Base-by-base conservation (phyloP, 2,797 vertebrate species). In the Coendou prehensilis region DNA sequence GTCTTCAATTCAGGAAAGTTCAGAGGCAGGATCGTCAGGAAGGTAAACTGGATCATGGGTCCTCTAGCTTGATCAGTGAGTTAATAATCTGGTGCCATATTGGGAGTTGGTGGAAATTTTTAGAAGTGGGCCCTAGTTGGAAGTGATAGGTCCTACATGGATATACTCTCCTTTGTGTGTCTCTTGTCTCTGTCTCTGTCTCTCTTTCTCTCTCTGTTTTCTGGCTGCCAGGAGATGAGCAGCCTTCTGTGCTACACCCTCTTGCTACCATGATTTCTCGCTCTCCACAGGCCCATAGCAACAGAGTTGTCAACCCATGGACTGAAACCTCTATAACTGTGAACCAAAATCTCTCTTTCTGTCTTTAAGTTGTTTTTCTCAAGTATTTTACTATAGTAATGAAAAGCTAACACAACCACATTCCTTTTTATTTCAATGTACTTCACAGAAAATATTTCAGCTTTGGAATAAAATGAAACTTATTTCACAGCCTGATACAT, bases 391-490 rank as follows among this genome's bases (percentile, higher is more conserved):
- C 47, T 47, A 75, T 28, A 75, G 71, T 47, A 18, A 75, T 47
- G 41, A 20, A 75, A 26, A 75, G 11, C 20, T 75, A 28, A 45
- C 37, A 26, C 10, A 47, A 52, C 0, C 18, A 47, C 10, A n/a
- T 33, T 33, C 17, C 6, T 28, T 86, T 18, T 75, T 7, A 41
- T n/a, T 75, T 94, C 28, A 85, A 30, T 13, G 10, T 7, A 23
- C 23, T 63, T 81, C 45, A 52, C 23, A 89, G 22, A 92, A 86
- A 87, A 78, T 37, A 33, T 0, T 87, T 87, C 1, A 33, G 9
- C 10, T 95, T 52, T 57, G 30, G 52, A 89, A 87, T 73, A 26
- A 89, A 97, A 73, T 64, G 8, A 4, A 81, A 93, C 9, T 50
- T 87, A 75, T 59, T 76, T 41, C 33, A 91, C 23, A 93, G 8